Evolutionary conservation across 2,888 invertebrate genomes (phyloP).

Genomic region (Drosophila pseudotalamancana): DNA sequence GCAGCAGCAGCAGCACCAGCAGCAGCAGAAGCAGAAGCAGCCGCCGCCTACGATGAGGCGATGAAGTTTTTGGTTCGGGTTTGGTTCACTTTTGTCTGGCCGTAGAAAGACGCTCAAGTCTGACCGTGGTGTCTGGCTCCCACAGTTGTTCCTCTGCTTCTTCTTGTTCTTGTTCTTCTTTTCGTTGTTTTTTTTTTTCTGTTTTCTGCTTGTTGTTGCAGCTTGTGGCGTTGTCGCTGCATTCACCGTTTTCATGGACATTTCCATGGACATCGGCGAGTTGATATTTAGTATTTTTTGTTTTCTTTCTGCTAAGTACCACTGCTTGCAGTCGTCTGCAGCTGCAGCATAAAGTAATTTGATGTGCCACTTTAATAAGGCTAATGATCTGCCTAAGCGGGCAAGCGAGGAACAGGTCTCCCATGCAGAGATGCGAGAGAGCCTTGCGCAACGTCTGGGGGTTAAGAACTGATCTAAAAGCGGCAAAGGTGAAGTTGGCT

Average conservation of each 20-base stretch:
- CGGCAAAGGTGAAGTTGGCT: too few species aligned
- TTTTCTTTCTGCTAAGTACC: conserved; percentile 8
- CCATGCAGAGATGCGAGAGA: not conserved
- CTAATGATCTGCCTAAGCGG: conserved; percentile 67
- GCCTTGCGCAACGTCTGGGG: not conserved
- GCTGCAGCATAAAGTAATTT: conserved; percentile 59
- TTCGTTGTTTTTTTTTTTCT: too few species aligned
- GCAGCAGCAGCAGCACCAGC: not conserved
- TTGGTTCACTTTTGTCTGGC: conserved; percentile 22
- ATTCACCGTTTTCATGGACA: conserved; percentile 40
- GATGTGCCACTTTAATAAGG: conserved; percentile 69
- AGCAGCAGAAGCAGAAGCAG: not conserved
- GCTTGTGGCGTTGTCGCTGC: conserved; percentile 25
- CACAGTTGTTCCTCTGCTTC: conserved; percentile 45
- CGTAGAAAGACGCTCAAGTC: conserved; percentile 12
- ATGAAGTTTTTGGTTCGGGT: too few species aligned
- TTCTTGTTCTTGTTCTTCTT: conserved; percentile 24
- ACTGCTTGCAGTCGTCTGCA: conserved; percentile 44
- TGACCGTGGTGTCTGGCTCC: conserved; percentile 50
- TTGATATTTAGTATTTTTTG: conserved; percentile 18
- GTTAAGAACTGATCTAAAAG: conserved; percentile 6
- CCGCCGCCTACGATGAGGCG: conserved; percentile 38
- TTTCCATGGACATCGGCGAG: conserved; percentile 29
- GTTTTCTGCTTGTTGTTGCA: conserved; percentile 11
- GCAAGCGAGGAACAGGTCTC: conserved; percentile 51